A percentile compares a stretch with the other conserved stretches of the same genome.
These are phyloP conservation scores for Lontra canadensis DNA, from an alignment of 2,113 vertebrate genomes.

Conservation along the genomic window DNA sequence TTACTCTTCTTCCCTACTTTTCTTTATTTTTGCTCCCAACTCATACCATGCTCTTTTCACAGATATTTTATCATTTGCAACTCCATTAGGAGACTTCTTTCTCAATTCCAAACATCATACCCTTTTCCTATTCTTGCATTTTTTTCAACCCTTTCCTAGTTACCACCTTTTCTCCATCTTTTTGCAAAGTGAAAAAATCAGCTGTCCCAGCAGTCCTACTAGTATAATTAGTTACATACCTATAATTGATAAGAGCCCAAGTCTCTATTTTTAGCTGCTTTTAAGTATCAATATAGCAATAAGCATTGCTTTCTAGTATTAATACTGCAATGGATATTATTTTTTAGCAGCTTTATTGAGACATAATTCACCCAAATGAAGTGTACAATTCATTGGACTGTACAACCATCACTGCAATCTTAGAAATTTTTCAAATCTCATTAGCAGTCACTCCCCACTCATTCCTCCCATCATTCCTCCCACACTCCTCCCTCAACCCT, in stretches of 20 bases:
- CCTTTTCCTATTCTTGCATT: neutral
- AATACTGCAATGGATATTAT: neutral
- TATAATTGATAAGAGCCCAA: neutral
- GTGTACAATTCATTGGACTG: neutral
- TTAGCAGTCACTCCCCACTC: neutral
- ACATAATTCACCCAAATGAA: neutral
- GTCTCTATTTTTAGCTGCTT: neutral
- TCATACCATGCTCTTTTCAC: neutral
- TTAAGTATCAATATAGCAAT: neutral
- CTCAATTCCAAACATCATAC: neutral
- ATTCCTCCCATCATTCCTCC: neutral
- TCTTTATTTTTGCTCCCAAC: neutral
- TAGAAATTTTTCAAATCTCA: neutral
- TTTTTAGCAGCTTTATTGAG: neutral
- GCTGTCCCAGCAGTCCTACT: neutral
- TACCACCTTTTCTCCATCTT: neutral
- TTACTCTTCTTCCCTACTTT: neutral
- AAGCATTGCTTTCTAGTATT: neutral
- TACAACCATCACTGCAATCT: neutral
- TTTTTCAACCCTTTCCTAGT: neutral
- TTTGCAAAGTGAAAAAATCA: neutral
- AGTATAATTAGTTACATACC: neutral
- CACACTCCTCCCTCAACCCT: neutral
- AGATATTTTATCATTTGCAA: neutral
- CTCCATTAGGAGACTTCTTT: neutral